A percentile compares a stretch with the other conserved stretches of the same genome.
These are phyloP conservation scores for Himalopsyche phryganea DNA, from an alignment of 1,140 invertebrate species.

Conservation along the genomic window DNA sequence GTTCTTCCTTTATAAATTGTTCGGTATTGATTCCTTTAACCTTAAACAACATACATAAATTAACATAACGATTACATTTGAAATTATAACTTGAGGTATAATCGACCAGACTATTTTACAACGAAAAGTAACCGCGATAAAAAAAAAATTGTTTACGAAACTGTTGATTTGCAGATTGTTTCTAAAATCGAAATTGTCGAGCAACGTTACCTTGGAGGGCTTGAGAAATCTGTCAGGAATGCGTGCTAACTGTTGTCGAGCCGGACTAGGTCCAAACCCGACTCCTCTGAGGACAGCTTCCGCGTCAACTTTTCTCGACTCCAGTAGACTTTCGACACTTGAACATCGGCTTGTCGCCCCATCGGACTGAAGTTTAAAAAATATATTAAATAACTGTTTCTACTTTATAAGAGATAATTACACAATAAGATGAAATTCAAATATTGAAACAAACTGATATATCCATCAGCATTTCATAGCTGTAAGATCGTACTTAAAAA, in stretches of 20 bases:
- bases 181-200: too few species aligned
- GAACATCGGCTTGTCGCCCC: slow-evolving; percentile 64
- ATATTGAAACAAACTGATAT: too few species aligned
- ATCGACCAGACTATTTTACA: too few species aligned
- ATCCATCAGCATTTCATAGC: too few species aligned
- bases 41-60: slow-evolving; percentile 36
- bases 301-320: slow-evolving; percentile 68
- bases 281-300: slow-evolving; percentile 68
- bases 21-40: slow-evolving; percentile 52
- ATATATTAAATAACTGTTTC: not conserved
- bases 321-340: slow-evolving; percentile 70
- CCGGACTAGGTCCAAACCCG: slow-evolving; percentile 63
- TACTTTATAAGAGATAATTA: too few species aligned
- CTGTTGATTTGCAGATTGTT: too few species aligned
- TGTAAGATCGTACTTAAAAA: too few species aligned
- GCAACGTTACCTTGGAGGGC: slow-evolving; percentile 46
- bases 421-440: too few species aligned
- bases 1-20: slow-evolving; percentile 52
- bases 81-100: too few species aligned
- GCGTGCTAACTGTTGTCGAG: slow-evolving; percentile 54
- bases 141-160: too few species aligned
- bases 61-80: too few species aligned
- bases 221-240: slow-evolving; percentile 62
- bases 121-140: too few species aligned
- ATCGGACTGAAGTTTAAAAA: slow-evolving; percentile 53